Evolutionary conservation across 2,888 invertebrate genomes (phyloP).

Genomic region (Sisyra terminalis): DNA sequence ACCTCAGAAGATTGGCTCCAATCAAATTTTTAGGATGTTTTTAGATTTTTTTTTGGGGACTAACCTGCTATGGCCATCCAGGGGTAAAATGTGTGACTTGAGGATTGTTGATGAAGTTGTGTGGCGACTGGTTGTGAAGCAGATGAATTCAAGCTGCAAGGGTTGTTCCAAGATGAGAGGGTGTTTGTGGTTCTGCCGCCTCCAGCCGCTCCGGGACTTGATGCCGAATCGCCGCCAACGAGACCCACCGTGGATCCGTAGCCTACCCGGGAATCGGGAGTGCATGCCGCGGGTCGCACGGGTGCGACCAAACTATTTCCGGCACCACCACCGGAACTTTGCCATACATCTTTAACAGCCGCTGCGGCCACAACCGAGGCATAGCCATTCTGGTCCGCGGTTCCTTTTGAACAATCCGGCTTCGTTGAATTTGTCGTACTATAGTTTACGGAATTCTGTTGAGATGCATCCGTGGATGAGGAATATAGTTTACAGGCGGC

Average conservation of each 20-base stretch:
- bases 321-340: slow-evolving; percentile 48
- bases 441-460: slow-evolving; percentile 30
- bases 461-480: slow-evolving; percentile 40
- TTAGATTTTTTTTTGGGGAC: slow-evolving; percentile 23
- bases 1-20: no score
- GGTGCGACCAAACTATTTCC: slow-evolving; percentile 42
- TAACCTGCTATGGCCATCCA: slow-evolving; percentile 99
- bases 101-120: slow-evolving; percentile 77
- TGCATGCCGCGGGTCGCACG: slow-evolving; percentile 76
- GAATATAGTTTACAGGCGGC: slow-evolving; percentile 73
- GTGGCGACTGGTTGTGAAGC: slow-evolving; percentile 62
- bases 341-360: slow-evolving; percentile 44
- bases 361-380: slow-evolving; percentile 53
- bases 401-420: slow-evolving; percentile 59
- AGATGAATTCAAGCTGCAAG: slow-evolving; percentile 70
- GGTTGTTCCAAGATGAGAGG: slow-evolving; percentile 70
- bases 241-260: slow-evolving; percentile 39
- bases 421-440: slow-evolving; percentile 40
- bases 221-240: slow-evolving; percentile 54
- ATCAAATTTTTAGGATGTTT: no score
- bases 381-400: slow-evolving; percentile 41
- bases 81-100: slow-evolving; percentile 89
- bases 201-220: slow-evolving; percentile 54
- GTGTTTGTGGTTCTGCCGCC: slow-evolving; percentile 34
- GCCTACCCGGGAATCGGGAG: slow-evolving; percentile 70